These are phyloP conservation scores for Osmoderma eremita DNA, from an alignment of 2,888 invertebrate genomes.

Conservation along the genomic window DNA sequence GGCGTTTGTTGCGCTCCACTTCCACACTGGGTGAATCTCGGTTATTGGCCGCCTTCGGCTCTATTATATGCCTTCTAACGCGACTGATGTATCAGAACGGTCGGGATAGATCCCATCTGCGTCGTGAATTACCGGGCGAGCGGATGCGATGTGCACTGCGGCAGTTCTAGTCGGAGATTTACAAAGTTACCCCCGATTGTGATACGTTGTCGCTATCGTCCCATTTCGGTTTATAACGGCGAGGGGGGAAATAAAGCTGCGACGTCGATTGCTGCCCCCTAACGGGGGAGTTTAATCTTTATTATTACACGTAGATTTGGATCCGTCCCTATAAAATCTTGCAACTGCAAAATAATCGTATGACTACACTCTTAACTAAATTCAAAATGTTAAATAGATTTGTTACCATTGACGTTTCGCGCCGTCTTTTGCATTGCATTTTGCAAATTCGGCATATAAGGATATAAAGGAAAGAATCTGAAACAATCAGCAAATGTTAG, in stretches of 20 bases:
- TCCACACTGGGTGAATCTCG: background rate
- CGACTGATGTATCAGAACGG: conserved; percentile 46
- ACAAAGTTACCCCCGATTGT: conserved; percentile 39
- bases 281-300: conserved; percentile 12
- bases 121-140: conserved; percentile 45
- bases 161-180: conserved; percentile 44
- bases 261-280: conserved; percentile 8
- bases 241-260: conserved; percentile 8
- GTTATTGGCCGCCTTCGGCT: conserved; percentile 10
- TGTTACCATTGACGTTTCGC: too few species aligned
- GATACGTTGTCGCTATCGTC: conserved; percentile 4
- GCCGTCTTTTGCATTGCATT: too few species aligned
- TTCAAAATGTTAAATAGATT: too few species aligned
- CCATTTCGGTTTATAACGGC: conserved; percentile 5
- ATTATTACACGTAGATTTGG: background rate
- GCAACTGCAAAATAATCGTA: too few species aligned
- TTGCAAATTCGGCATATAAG: too few species aligned
- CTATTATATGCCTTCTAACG: conserved; percentile 40
- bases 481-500: too few species aligned
- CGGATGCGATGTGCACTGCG: conserved; percentile 45
- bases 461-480: too few species aligned
- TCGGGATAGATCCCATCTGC: conserved; percentile 46
- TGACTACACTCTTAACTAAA: too few species aligned
- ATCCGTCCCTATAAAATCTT: too few species aligned
- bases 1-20: conserved; percentile 19